phyloP scores from a whole-genome alignment of 2,113 vertebrate species.

The Sinocyclocheilus maitianheensis region DNA sequence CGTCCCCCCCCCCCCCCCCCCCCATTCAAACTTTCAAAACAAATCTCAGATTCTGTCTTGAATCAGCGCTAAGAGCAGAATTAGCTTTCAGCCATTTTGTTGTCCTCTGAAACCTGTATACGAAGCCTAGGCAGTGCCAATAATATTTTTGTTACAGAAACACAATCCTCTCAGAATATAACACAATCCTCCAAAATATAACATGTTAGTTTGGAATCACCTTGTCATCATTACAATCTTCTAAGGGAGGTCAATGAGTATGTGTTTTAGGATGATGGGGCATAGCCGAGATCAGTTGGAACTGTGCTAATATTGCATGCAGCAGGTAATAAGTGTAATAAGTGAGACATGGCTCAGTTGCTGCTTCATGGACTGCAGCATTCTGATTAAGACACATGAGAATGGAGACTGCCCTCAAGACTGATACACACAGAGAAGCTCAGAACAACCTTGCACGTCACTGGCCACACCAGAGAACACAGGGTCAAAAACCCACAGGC shows the following conservation, averaged over 20 bases:
- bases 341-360: neutral
- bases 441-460: neutral
- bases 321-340: constrained; percentile 9
- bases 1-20: too few species aligned
- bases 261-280: neutral
- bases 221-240: neutral
- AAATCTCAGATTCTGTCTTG: neutral
- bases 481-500: neutral
- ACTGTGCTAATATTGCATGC: constrained; percentile 25
- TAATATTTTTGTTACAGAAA: constrained; percentile 32
- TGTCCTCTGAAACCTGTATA: constrained; percentile 8
- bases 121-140: constrained; percentile 14
- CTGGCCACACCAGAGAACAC: neutral
- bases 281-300: neutral
- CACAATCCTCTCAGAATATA: neutral
- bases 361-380: constrained; percentile 24
- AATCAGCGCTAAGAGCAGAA: neutral
- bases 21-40: neutral
- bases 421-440: constrained; percentile 23
- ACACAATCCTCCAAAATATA: neutral
- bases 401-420: neutral
- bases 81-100: constrained; percentile 10
- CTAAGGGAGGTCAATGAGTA: neutral
- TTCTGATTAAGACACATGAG: constrained; percentile 54
- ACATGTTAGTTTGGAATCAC: neutral